Percentiles rank a stretch among this genome's conserved stretches.
These are phyloP conservation scores for Masticophis lateralis DNA, from an alignment of 2,797 vertebrate species.

Conservation along the genomic window DNA sequence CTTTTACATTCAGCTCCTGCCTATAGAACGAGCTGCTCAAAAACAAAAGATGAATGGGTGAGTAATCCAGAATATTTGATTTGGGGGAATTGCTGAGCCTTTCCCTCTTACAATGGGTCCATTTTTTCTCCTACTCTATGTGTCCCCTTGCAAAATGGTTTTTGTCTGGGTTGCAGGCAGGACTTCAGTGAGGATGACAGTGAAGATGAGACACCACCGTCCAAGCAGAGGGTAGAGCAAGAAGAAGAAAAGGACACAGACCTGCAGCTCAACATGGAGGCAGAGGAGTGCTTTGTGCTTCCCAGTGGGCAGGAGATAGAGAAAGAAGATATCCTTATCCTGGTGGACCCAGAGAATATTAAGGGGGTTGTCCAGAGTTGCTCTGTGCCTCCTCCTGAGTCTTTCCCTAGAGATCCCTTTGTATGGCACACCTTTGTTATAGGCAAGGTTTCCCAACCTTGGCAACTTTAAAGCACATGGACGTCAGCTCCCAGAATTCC, in stretches of 20 bases:
- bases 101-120: too few relatives aligned
- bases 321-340: conserved; percentile 83
- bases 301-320: conserved; percentile 81
- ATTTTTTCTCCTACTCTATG: neutral
- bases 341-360: neutral
- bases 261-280: conserved; percentile 84
- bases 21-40: conserved; percentile 89
- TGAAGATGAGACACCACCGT: conserved; percentile 57
- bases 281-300: conserved; percentile 81
- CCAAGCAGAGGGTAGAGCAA: conserved; percentile 22
- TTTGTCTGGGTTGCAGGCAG: conserved; percentile 18
- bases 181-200: conserved; percentile 71
- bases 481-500: neutral
- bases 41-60: conserved; percentile 77
- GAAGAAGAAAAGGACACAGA: conserved; percentile 57
- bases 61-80: conserved; percentile 15
- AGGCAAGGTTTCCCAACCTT: neutral
- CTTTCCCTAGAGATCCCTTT: neutral
- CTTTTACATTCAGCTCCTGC: conserved; percentile 79
- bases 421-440: neutral
- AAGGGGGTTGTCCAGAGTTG: neutral
- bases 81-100: neutral
- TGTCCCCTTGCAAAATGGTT: fast-evolving
- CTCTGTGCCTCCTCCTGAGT: neutral
- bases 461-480: neutral